Conservation (phyloP, 2,888 invertebrate species). For the Boloria euphrosyne region DNA sequence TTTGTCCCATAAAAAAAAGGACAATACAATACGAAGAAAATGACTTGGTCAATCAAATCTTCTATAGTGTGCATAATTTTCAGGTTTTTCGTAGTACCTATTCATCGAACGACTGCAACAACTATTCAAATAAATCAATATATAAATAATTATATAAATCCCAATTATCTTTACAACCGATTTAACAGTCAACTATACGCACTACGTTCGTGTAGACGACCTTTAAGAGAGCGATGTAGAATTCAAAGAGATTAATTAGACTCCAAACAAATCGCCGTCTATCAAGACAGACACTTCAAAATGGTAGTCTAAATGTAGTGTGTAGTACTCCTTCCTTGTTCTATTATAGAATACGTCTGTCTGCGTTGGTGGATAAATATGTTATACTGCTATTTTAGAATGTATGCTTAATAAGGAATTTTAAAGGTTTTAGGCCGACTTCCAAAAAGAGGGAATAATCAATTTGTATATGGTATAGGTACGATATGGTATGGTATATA, state of each 20-base stretch:
- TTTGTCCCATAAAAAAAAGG: too few species aligned
- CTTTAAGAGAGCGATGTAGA: constrained; percentile 27
- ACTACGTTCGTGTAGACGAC: constrained; percentile 6
- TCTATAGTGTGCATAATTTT: too few species aligned
- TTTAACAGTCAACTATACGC: constrained; percentile 7
- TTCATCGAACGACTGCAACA: neutral
- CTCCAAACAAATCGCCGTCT: constrained; percentile 38
- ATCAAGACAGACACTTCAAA: constrained; percentile 36
- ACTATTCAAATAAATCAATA: neutral
- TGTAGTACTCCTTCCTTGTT: constrained; percentile 38
- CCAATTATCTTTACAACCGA: constrained; percentile 6
- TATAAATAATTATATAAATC: too few species aligned
- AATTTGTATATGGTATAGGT: too few species aligned
- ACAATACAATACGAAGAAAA: too few species aligned
- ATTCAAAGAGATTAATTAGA: constrained; percentile 42
- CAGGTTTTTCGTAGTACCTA: too few species aligned
- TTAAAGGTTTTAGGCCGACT: too few species aligned
- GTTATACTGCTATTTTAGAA: neutral
- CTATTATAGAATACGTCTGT: constrained; percentile 31
- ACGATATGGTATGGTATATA: too few species aligned
- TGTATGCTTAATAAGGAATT: too few species aligned
- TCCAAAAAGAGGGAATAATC: too few species aligned
- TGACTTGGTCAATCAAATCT: too few species aligned
- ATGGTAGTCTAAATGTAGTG: constrained; percentile 35
- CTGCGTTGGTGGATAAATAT: constrained; percentile 10